Base-by-base conservation (phyloP, 1,140 invertebrate species). In the Bombus affinis region DNA sequence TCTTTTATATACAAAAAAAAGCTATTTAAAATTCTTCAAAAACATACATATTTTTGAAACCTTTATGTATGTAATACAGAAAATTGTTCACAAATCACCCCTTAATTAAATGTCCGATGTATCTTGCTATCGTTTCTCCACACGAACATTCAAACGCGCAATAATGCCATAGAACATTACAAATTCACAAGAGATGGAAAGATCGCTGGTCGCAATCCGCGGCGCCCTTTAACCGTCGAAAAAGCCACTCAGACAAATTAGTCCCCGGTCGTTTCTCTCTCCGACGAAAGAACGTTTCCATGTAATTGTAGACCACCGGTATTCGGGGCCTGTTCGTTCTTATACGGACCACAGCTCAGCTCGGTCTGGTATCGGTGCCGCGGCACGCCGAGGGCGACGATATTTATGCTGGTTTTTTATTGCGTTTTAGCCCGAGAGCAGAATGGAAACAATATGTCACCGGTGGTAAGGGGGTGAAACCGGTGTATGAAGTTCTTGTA, bases 381-480 rank as follows among this genome's bases (percentile, higher is more conserved):
- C 71, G 65, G 77, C 25, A 83, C 57, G 74, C 65, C 66, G 76
- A 28, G 65, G 66, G 80, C 86, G 89, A 83, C 82, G 91, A 94
- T 95, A 95, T 95, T 95, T 95, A 94, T 95, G 92, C 92, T 91
- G 59, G 92, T 93, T 94, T 95, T 94, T 95, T 95, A 93, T 95
- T 94, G 91, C 91, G 87, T 92, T 92, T 92, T 91, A 92, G 88
- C 91, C 87, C 84, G 89, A 91, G 90, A 92, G 82, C 84, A 91
- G 93, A 95, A 94, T 95, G 93, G 92, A 94, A 95, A 95, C 94
- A 95, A 95, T 95, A 95, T 94, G 94, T 95, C 94, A 94, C 92
- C 89, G 81, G 84, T 32, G 78, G 88, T 88, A 90, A 89, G 88
- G 87, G 88, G 85, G 82, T 85, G 89, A 90, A 89, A 88, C 86